Conservation (phyloP, 2,797 vertebrate species). For the Scleropages formosus region DNA sequence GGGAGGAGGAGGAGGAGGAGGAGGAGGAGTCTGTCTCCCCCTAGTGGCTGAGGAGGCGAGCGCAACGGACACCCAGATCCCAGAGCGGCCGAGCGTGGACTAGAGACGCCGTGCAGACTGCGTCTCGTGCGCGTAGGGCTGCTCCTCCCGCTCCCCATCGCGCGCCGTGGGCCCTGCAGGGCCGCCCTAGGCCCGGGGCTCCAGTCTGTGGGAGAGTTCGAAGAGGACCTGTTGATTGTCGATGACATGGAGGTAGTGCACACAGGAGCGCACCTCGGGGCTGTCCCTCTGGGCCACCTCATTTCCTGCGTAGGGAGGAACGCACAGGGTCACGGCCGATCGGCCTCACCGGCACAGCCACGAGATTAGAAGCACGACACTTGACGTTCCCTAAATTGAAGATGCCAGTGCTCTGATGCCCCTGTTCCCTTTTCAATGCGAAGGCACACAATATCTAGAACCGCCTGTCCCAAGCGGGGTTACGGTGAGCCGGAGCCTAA, state of each 20-base stretch:
- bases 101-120: background rate
- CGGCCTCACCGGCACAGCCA: no score
- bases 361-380: no score
- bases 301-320: slow-evolving; percentile 67
- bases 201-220: slow-evolving; percentile 92
- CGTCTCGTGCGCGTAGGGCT: background rate
- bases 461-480: no score
- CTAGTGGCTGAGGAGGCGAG: slow-evolving; percentile 7
- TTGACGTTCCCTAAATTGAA: no score
- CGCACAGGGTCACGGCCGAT: no score
- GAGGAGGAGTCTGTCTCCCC: slow-evolving; percentile 14
- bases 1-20: no score
- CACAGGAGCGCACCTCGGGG: slow-evolving; percentile 80
- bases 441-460: no score
- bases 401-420: no score
- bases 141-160: background rate
- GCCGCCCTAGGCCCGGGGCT: slow-evolving; percentile 77
- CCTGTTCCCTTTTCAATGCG: no score
- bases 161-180: slow-evolving; percentile 19
- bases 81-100: background rate
- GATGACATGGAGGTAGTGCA: slow-evolving; percentile 88
- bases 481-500: no score
- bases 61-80: background rate
- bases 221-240: slow-evolving; percentile 98
- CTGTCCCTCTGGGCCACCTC: slow-evolving; percentile 83